Percentiles rank a stretch among this genome's conserved stretches.
These are phyloP conservation scores for Gallinago undulata DNA, from an alignment of 2,113 vertebrate genomes.

Conservation along the genomic window DNA sequence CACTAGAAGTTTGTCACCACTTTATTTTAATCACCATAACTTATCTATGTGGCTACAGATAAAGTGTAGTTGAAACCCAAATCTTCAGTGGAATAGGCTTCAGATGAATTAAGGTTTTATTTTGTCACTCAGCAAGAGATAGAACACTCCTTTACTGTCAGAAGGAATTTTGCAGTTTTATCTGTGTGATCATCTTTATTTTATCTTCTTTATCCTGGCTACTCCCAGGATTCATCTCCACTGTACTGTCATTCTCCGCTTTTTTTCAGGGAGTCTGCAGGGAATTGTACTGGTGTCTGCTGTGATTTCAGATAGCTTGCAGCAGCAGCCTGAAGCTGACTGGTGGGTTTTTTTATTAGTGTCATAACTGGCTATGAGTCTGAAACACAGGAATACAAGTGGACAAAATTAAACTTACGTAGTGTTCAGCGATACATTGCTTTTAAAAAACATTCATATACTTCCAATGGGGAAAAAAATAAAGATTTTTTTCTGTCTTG, in stretches of 20 bases:
- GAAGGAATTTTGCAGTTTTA: background rate
- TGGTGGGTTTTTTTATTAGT: background rate
- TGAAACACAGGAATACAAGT: background rate
- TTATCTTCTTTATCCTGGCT: background rate
- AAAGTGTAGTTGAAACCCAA: background rate
- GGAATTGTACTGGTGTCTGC: background rate
- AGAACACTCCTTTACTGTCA: background rate
- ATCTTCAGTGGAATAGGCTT: background rate
- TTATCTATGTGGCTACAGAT: background rate
- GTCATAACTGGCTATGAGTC: background rate
- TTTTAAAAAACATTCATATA: background rate
- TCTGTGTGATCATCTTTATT: slow-evolving; percentile 4
- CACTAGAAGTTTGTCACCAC: background rate
- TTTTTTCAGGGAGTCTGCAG: background rate
- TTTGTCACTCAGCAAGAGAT: background rate
- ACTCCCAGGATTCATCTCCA: background rate
- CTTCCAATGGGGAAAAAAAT: background rate
- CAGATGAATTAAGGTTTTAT: background rate
- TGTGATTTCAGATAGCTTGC: slow-evolving; percentile 9
- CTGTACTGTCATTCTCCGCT: background rate
- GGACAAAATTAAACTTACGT: background rate
- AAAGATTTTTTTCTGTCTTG: background rate
- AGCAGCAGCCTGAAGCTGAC: background rate
- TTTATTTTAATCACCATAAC: background rate
- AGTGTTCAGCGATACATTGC: background rate